Conservation (phyloP, 2,888 invertebrate species). For the Helobdella robusta region DNA sequence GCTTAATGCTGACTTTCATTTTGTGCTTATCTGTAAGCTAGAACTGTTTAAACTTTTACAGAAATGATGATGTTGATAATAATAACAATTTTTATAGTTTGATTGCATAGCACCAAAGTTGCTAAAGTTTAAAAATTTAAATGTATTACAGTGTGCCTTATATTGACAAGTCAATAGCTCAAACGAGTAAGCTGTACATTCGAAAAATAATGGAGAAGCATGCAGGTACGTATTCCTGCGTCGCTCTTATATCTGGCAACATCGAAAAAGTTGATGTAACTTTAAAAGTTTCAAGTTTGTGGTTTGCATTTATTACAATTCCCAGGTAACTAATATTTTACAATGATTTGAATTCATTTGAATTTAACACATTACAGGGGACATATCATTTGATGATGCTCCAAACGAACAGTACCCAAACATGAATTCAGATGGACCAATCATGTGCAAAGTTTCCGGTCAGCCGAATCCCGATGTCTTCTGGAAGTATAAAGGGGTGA, state of each 20-base stretch:
- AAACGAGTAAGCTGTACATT: conserved; percentile 34
- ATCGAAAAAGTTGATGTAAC: conserved; percentile 14
- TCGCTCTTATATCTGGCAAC: conserved; percentile 31
- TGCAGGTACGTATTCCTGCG: conserved; percentile 33
- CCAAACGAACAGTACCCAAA: conserved; percentile 33
- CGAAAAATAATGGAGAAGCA: conserved; percentile 30
- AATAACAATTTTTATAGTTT: too few relatives aligned
- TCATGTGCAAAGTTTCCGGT: conserved; percentile 31
- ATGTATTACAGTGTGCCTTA: conserved; percentile 19
- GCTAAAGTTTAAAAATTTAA: too few relatives aligned
- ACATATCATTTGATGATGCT: conserved; percentile 18
- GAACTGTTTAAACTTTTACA: too few relatives aligned
- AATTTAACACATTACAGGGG: background rate
- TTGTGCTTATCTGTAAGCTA: too few relatives aligned
- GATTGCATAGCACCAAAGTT: too few relatives aligned
- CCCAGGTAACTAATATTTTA: background rate
- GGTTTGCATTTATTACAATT: background rate
- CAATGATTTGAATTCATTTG: background rate
- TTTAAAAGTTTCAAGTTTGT: conserved; percentile 29
- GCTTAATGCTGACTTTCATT: too few relatives aligned
- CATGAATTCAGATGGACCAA: conserved; percentile 33
- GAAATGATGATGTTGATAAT: too few relatives aligned
- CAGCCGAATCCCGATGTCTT: conserved; percentile 29
- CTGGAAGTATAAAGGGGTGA: conserved; percentile 26
- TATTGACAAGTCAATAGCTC: conserved; percentile 25